Evolutionary conservation across 2,113 vertebrate genomes (phyloP), one percentile per base, ranked within the genome.

Genomic region (Etheostoma spectabile): DNA sequence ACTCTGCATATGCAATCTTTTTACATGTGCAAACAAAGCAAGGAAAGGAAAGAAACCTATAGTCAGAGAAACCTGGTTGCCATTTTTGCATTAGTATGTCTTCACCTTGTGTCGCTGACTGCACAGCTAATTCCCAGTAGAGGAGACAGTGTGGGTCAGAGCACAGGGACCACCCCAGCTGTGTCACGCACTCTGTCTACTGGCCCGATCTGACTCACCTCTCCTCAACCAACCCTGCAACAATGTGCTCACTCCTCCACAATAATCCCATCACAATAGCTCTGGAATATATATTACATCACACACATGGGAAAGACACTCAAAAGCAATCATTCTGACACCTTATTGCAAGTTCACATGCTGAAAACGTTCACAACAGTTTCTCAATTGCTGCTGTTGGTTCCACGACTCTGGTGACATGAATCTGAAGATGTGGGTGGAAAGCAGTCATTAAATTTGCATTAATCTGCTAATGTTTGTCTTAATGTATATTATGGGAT

Each of bases 401-500:
- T 52, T 59, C 55, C 35, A 42, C 2, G 5, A 73, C 66, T 60
- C 22, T 59, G 24, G 77, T 74, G 66, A 76, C 11, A 48, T 45
- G 12, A 38, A 67, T 69, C 63, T 42, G 6, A 81, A 63, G 18
- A 35, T 19, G 60, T 86, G 70, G 74, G 83, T 30, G 83, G 83
- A 76, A 79, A 77, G 67, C 30, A 45, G 46, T 78, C 73, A 8
- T 66, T 72, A 80, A 70, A 64, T 57, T 63, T 51, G 73, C 70
- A 85, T 70, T 84, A 78, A 90, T 89, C 81, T 88, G 65, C 66
- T 65, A 91, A 82, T 80, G 78, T 67, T 8, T 63, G 55, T 59
- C 57, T 69, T 63, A 83, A 92, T 93, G 82, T 79, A 91, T 90
- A 91, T 92, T 64, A 90, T 91, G 81, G 60, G 7, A 30, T 51